Evolutionary conservation across 2,797 vertebrate genomes (phyloP), one percentile per base, ranked within the genome.

Genomic region (Decapterus maruadsi): DNA sequence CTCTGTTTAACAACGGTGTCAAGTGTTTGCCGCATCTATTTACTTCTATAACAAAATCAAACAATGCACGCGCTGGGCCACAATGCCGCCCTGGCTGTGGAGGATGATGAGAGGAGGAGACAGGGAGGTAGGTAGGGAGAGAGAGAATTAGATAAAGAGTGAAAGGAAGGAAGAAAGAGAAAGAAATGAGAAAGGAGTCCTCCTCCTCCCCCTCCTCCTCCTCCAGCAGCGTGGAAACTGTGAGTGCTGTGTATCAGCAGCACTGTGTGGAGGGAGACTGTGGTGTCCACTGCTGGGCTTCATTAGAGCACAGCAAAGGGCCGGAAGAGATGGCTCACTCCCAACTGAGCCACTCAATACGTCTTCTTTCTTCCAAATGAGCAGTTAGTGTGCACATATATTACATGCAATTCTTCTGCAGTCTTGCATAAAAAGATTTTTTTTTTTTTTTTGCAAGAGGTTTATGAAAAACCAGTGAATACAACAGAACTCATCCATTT

Each of bases 1-100:
- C 92, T 87, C 80, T 90, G 93, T 93, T 93, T 92, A 93, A 94
- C 93, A 94, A 92, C 92, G 94, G 93, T 94, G 93, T 94, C 93
- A 93, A 95, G 93, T 93, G 92, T 94, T 93, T 91, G 87, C 87
- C 12, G 69, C 82, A 75, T 94, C 92, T 94, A 93, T 94, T 95
- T 94, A 94, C 93, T 94, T 92, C 89, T 91, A 79, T 74, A 94
- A 93, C 82, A 75, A 91, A 92, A 94, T 94, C 93, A 94, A 93
- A 95, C 93, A 94, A 94, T 94, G 87, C 81, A 64, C 86, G 81
- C 80, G 62, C 66, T 43, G 85, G 86, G 83, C 89, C 56, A 76
- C 87, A 83, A 19, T 72, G 84, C 75, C 34, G 68, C 72, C 59
- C 77, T 8, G 62, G 86, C 80, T 85, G 82, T 62, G 86, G 72